Evolutionary conservation across 2,113 vertebrate species (phyloP).

Genomic region (Poicephalus meyeri): DNA sequence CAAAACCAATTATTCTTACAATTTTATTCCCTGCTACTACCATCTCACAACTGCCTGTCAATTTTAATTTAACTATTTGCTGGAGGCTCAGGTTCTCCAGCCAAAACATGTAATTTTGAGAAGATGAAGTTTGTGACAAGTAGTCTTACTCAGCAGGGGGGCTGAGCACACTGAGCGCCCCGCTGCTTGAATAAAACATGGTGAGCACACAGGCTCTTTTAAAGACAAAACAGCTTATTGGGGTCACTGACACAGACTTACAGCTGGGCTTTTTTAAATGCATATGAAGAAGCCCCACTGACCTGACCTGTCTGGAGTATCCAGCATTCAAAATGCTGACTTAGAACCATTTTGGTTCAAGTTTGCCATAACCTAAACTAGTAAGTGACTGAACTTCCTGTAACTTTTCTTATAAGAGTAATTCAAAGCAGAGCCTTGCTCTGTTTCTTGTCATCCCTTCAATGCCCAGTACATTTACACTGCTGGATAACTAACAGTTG

Average conservation of each 20-base stretch:
- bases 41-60: background rate
- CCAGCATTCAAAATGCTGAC: background rate
- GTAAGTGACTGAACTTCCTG: background rate
- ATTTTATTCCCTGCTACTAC: background rate
- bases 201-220: background rate
- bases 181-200: background rate
- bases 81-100: background rate
- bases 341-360: background rate
- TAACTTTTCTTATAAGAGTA: background rate
- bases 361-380: background rate
- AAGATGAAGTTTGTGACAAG: background rate
- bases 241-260: background rate
- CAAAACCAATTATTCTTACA: background rate
- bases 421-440: background rate
- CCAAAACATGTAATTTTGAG: background rate
- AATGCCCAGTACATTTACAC: background rate
- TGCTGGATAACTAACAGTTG: background rate
- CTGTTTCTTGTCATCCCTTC: background rate
- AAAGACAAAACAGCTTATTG: background rate
- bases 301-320: background rate
- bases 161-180: background rate
- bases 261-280: background rate
- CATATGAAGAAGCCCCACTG: background rate
- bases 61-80: conserved; percentile 12
- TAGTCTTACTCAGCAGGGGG: background rate